A percentile compares a stretch with the other conserved stretches of the same genome.
phyloP scores from a whole-genome alignment of 2,888 invertebrate genomes.

The Tribolium freemani region DNA sequence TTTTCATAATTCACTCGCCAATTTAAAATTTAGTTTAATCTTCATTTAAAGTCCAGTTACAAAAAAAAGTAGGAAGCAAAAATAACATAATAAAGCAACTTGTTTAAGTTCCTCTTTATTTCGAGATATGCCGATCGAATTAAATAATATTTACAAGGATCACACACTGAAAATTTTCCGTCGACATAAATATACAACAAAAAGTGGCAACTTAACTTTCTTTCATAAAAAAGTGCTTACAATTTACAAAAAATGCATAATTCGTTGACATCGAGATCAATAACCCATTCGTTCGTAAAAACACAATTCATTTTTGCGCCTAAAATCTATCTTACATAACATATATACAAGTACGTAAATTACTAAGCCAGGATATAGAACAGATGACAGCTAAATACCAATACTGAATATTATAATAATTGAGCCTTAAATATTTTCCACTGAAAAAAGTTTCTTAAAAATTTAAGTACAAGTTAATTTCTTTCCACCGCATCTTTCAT shows the following conservation, averaged over 20 bases:
- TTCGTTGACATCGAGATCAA: slow-evolving; percentile 28
- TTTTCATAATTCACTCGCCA: too few species aligned
- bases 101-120: neutral
- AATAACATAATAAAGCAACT: neutral
- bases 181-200: slow-evolving; percentile 4
- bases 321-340: slow-evolving; percentile 1
- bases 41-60: too few species aligned
- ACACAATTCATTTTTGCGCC: neutral
- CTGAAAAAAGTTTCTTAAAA: slow-evolving; percentile 8
- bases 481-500: slow-evolving; percentile 70
- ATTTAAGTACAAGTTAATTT: slow-evolving; percentile 59
- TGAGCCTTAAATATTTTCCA: slow-evolving; percentile 27
- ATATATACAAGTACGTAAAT: slow-evolving; percentile 22
- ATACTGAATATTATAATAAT: slow-evolving; percentile 23
- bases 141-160: slow-evolving; percentile 29
- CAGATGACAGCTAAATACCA: slow-evolving; percentile 16
- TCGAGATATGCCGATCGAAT: slow-evolving; percentile 6
- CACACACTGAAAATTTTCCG: slow-evolving; percentile 3
- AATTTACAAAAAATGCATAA: slow-evolving; percentile 7
- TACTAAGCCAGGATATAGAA: slow-evolving; percentile 1
- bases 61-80: too few species aligned
- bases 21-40: too few species aligned
- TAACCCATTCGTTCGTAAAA: neutral
- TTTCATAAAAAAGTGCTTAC: neutral
- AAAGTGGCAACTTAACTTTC: slow-evolving; percentile 2